Conservation (phyloP, 2,888 invertebrate genomes). For the Diplazon laetatorius region DNA sequence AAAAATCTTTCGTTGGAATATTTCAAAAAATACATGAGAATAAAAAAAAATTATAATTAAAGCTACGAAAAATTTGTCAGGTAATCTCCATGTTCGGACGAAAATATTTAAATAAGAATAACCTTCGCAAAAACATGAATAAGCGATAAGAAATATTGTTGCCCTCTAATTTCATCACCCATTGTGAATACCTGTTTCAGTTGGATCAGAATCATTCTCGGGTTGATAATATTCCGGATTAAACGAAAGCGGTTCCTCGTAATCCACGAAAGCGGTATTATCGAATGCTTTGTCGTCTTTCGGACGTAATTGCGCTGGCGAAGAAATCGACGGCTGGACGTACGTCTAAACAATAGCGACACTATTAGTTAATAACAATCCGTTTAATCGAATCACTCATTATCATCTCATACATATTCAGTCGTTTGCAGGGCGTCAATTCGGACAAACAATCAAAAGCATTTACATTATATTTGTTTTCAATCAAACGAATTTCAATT, state of each 20-base stretch:
- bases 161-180: no score
- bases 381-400: background rate
- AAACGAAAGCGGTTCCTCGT: constrained; percentile 91
- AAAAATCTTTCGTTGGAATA: no score
- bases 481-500: constrained; percentile 80
- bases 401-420: constrained; percentile 16
- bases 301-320: constrained; percentile 74
- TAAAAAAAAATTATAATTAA: no score
- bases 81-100: no score
- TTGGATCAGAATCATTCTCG: constrained; percentile 83
- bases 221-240: constrained; percentile 87
- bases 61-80: background rate
- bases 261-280: constrained; percentile 91
- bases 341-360: constrained; percentile 74
- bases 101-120: constrained; percentile 46
- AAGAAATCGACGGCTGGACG: constrained; percentile 76
- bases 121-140: constrained; percentile 31
- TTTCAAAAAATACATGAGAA: no score
- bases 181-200: constrained; percentile 73
- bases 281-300: constrained; percentile 84
- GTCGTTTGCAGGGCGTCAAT: background rate
- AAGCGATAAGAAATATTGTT: constrained; percentile 27
- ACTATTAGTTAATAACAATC: constrained; percentile 54
- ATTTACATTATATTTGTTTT: no score
- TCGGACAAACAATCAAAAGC: background rate